Conservation (phyloP, 2,797 vertebrate species). For the Myotis vivesi region DNA sequence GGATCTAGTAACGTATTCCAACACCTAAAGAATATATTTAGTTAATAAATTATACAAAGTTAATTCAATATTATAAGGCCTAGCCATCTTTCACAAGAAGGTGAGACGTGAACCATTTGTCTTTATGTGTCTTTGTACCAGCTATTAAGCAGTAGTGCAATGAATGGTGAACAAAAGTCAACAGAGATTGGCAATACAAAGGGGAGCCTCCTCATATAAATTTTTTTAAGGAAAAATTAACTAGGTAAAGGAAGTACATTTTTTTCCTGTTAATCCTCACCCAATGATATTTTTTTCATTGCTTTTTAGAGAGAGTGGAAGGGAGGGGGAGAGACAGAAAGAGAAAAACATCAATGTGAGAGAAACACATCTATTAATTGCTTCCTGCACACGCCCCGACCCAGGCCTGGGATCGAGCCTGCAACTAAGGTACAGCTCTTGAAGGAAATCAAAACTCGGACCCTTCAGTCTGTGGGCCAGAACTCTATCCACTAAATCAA, state of each 20-base stretch:
- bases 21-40: conserved; percentile 39
- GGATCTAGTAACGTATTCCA: background rate
- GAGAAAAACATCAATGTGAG: too few relatives aligned
- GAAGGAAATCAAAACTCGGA: too few relatives aligned
- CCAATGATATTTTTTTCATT: too few relatives aligned
- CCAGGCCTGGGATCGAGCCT: too few relatives aligned
- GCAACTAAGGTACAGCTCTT: too few relatives aligned
- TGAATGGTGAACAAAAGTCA: background rate
- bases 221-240: conserved; percentile 33
- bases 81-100: background rate
- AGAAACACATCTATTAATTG: too few relatives aligned
- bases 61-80: background rate
- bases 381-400: accelerated
- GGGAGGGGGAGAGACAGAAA: too few relatives aligned
- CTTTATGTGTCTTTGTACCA: background rate
- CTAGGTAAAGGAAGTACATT: background rate
- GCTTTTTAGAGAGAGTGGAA: too few relatives aligned
- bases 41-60: background rate
- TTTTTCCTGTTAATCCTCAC: background rate
- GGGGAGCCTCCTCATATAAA: background rate
- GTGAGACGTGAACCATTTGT: background rate
- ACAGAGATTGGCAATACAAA: background rate
- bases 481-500: too few relatives aligned
- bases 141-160: background rate
- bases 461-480: too few relatives aligned